Evolutionary conservation across 2,113 vertebrate genomes (phyloP).

Genomic region (Alaudala cheleensis): DNA sequence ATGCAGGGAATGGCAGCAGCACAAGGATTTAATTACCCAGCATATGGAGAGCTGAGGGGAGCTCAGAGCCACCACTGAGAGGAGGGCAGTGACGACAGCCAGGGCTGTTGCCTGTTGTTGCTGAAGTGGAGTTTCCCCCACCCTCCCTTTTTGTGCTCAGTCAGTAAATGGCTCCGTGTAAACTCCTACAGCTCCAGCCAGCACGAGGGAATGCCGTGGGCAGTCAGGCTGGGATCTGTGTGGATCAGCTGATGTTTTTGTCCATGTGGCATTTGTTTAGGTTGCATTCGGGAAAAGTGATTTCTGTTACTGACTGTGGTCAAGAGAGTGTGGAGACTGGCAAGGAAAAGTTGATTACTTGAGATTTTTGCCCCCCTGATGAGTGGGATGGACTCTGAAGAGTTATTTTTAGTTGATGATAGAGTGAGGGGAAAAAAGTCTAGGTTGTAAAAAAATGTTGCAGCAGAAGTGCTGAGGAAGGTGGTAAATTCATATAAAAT

Average conservation of each 20-base stretch:
- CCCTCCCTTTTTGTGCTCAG: neutral
- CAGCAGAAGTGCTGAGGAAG: neutral
- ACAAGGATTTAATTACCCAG: slow-evolving; percentile 7
- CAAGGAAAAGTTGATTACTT: neutral
- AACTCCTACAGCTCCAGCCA: neutral
- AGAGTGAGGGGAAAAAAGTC: neutral
- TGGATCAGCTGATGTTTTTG: neutral
- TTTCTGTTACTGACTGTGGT: neutral
- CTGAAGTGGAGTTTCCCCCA: neutral
- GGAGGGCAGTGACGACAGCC: neutral
- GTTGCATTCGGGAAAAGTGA: neutral
- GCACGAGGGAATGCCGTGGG: slow-evolving; percentile 3
- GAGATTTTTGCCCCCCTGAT: neutral
- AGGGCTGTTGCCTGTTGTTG: neutral
- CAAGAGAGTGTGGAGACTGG: neutral
- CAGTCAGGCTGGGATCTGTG: neutral
- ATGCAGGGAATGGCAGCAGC: accelerated
- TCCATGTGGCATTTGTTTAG: neutral
- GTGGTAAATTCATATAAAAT: neutral
- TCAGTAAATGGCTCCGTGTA: neutral
- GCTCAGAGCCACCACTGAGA: neutral
- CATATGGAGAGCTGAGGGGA: neutral
- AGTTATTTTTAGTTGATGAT: neutral
- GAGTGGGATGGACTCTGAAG: neutral
- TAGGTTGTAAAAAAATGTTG: neutral